Base-by-base conservation (phyloP, 1,140 invertebrate species). In the Anadara kagoshimensis region DNA sequence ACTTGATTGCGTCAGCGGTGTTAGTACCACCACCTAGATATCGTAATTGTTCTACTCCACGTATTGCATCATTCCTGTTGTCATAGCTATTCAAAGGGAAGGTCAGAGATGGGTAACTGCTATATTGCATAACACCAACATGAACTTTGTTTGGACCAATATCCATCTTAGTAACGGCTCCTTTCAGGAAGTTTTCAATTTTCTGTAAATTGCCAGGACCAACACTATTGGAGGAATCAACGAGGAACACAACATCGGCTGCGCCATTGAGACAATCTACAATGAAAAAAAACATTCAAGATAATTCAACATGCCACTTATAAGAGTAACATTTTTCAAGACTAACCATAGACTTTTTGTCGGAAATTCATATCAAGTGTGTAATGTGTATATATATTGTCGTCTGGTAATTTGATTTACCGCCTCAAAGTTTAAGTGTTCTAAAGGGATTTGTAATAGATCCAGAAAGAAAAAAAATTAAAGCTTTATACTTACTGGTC, bases 191-290 rank as follows among this genome's bases (percentile, higher is more conserved):
- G 45, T 80, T 78, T 64, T 83, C 80, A 45, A 84, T 62, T 75
- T 82, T 85, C 24, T 78, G 75, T 74, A 86, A 85, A 71, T 83
- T 85, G 29, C 58, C 65, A 36, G 63, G 56, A 14, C 82, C 83
- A 41, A 86, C 79, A 45, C 80, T 85, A 43, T 75, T 75, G 16
- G 84, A 86, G 5, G 83, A 84, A 61, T 86, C 84, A 14, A 86
- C 69, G 58, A 86, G 67, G 73, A 86, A 86, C 0, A 81, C 79
- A 41, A 86, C 43, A 66, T 86, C 84, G 1, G 83, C 83, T 63
- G 82, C 78, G 16, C 78, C n/a, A n/a, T n/a, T 45, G 10, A 85
- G 65, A 59, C 83, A 85, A n/a, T 76, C 85, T 87, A 61, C 10
- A 44, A 26, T 18, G 24, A 51, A 63, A 44, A 66, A 11, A 20